A percentile compares a stretch with the other conserved stretches of the same genome.
These are phyloP conservation scores for Mirza zaza DNA, from an alignment of 2,113 vertebrate species.

Conservation along the genomic window DNA sequence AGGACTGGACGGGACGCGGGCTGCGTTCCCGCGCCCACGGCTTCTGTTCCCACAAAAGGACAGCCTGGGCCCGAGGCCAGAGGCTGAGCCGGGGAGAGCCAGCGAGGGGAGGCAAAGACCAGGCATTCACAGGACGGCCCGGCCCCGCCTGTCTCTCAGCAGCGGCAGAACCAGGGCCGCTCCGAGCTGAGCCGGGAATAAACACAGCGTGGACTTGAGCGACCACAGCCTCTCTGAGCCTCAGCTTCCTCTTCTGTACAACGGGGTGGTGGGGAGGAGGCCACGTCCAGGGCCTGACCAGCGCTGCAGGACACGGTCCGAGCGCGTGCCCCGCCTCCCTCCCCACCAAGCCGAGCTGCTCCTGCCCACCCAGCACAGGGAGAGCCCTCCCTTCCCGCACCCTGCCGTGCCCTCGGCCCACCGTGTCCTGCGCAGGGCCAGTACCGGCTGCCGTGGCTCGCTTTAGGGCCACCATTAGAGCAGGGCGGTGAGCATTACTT, in stretches of 20 bases:
- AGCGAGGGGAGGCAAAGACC: neutral
- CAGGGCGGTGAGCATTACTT: fast-evolving
- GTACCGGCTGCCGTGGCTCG: neutral
- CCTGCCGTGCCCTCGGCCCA: neutral
- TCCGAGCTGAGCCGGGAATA: fast-evolving
- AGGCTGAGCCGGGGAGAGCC: neutral
- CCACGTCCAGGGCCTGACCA: fast-evolving
- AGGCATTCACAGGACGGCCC: conserved; percentile 59
- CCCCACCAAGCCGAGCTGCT: neutral
- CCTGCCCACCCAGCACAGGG: neutral
- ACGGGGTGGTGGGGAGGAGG: neutral
- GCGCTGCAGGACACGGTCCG: fast-evolving
- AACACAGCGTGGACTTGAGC: fast-evolving
- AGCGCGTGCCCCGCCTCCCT: fast-evolving
- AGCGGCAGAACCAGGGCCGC: neutral
- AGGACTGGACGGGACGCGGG: neutral
- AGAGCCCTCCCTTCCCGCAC: too few species aligned
- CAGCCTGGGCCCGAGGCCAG: neutral
- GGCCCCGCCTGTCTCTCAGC: neutral
- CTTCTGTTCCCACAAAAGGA: neutral
- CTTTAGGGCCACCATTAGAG: neutral
- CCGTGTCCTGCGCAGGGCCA: neutral
- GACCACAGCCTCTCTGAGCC: neutral
- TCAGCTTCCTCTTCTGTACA: neutral
- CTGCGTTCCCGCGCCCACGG: neutral